Evolutionary conservation across 2,888 invertebrate species (phyloP).

Genomic region (Sycophila texana): DNA sequence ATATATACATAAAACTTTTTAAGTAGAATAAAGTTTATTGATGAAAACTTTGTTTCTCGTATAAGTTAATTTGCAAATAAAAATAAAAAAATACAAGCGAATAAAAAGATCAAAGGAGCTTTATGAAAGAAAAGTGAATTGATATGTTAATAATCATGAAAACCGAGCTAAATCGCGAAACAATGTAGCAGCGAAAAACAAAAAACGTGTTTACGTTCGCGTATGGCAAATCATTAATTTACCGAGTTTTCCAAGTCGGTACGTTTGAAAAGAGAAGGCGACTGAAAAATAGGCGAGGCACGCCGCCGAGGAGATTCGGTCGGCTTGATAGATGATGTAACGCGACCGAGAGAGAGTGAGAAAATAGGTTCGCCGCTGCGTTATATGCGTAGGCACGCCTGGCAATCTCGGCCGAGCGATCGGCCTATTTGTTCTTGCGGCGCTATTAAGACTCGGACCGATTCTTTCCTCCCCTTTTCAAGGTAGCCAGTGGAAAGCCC

Average conservation of each 20-base stretch:
- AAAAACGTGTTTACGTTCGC: too few species aligned
- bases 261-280: conserved; percentile 46
- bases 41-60: too few species aligned
- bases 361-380: neutral
- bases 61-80: too few species aligned
- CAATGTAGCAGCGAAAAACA: too few species aligned
- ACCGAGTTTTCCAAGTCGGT: conserved; percentile 50
- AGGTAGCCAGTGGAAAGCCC: conserved; percentile 15
- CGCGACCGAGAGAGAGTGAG: conserved; percentile 2
- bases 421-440: conserved; percentile 51
- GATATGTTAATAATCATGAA: too few species aligned
- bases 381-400: conserved; percentile 38
- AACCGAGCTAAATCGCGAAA: too few species aligned
- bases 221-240: conserved; percentile 38
- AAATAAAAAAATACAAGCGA: too few species aligned
- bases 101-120: too few species aligned
- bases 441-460: conserved; percentile 12
- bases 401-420: conserved; percentile 46
- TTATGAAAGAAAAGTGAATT: too few species aligned
- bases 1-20: too few species aligned
- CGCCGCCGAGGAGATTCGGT: conserved; percentile 48
- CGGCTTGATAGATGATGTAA: conserved; percentile 55
- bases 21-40: too few species aligned
- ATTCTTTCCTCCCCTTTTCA: neutral
- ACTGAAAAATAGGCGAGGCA: conserved; percentile 56